These are phyloP conservation scores for Eurytoma adleriae DNA, from an alignment of 2,888 invertebrate genomes.

Conservation along the genomic window DNA sequence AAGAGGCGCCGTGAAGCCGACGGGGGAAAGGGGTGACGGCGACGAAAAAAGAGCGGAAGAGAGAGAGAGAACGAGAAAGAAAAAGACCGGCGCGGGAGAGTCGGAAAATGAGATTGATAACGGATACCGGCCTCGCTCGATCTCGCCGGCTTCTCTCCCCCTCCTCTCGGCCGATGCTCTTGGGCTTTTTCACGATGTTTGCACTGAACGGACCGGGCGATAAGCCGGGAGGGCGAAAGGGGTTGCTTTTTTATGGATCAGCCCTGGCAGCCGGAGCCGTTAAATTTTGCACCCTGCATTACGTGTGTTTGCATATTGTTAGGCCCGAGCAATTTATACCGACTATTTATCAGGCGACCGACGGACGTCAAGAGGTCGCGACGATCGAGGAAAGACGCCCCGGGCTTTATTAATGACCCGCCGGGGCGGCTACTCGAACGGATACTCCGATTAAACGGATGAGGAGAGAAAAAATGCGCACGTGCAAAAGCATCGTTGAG, in stretches of 20 bases:
- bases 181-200: conserved; percentile 75
- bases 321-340: conserved; percentile 41
- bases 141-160: too few species aligned
- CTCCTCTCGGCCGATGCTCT: conserved; percentile 63
- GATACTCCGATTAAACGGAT: not conserved
- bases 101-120: conserved; percentile 72
- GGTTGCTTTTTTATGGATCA: conserved; percentile 53
- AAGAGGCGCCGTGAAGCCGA: conserved; percentile 5
- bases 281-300: conserved; percentile 47
- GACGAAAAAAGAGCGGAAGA: conserved; percentile 19
- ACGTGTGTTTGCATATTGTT: conserved; percentile 58
- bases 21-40: not conserved
- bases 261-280: conserved; percentile 29
- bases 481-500: conserved; percentile 62
- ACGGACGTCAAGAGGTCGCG: conserved; percentile 21
- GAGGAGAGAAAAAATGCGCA: not conserved
- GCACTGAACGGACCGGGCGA: conserved; percentile 58
- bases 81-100: conserved; percentile 57
- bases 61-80: conserved; percentile 57
- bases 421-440: not conserved
- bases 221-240: conserved; percentile 55
- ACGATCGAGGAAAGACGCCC: conserved; percentile 20
- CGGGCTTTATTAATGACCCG: not conserved
- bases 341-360: conserved; percentile 35
- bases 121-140: conserved; percentile 66